Base-by-base conservation (phyloP, 1,140 invertebrate genomes). In the Schlechtendalia chinensis region DNA sequence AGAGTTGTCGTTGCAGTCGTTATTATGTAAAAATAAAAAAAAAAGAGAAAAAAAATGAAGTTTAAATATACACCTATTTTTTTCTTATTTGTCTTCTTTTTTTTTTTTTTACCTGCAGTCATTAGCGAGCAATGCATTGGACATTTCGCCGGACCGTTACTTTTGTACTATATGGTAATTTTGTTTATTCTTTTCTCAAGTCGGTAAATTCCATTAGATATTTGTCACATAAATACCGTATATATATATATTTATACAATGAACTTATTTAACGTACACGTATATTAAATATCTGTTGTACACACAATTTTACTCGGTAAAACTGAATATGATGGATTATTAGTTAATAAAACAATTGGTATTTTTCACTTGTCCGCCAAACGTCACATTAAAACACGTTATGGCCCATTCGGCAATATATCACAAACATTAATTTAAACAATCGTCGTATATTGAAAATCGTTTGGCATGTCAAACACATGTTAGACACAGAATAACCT, bases 131-230 rank as follows among this genome's bases (percentile, higher is more conserved):
- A 72, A 27, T 50, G 67, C 67, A 50, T 50, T 27, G 24, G 69
- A n/a, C 50, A 72, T 72, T 72, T 72, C 17, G 69, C 69, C 50
- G 69, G 29, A 72, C 69, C 47, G 47, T 53, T 54, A 72, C 69
- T 54, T 72, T 72, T 72, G 47, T 72, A 54, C 69, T n/a, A 19
- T 72, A 72, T 72, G 69, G 47, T 72, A 72, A 72, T 72, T 72
- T n/a, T 72, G 47, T 54, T 72, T 72, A 29, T 54, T 72, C 47
- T 54, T 53, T 50, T 6, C 19, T 22, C 50, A 19, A 72, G 47
- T 54, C 24, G 8, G 67, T 54, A 19, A 19, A 53, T 54, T 54
- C 17, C 69, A 54, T 54, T 12, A n/a, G 17, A 54, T 17, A 54
- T 72, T 72, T 54, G 24, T 53, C 50, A 32, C 47, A 50, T 53